phyloP scores from a whole-genome alignment of 2,113 vertebrate genomes.

The Pterocles orientalis region DNA sequence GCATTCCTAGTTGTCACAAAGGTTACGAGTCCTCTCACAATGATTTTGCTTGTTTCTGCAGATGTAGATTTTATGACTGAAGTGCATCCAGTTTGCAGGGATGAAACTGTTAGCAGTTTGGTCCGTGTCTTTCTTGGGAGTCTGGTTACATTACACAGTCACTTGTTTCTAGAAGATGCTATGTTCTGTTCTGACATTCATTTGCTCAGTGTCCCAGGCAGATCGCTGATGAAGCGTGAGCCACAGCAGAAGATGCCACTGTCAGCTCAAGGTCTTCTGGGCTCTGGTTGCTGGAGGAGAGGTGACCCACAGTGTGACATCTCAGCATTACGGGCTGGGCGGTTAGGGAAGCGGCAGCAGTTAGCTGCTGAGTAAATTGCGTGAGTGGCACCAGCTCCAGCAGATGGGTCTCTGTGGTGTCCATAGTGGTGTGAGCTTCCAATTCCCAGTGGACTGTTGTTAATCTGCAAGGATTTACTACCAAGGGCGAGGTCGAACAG shows the following conservation, averaged over 20 bases:
- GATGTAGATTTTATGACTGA: background rate
- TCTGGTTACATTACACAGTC: background rate
- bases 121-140: background rate
- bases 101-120: background rate
- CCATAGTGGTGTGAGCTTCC: background rate
- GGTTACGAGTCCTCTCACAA: accelerated
- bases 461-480: constrained; percentile 25
- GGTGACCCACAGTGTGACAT: background rate
- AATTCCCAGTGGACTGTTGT: background rate
- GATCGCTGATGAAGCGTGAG: accelerated
- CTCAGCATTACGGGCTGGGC: accelerated
- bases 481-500: background rate
- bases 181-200: background rate
- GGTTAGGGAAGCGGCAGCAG: background rate
- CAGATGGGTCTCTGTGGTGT: constrained; percentile 14
- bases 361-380: background rate
- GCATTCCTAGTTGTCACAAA: background rate
- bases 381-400: background rate
- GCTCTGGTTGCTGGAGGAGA: background rate
- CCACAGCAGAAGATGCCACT: background rate
- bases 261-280: background rate
- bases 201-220: background rate
- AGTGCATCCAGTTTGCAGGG: background rate
- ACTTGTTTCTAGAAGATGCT: background rate
- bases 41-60: background rate